Evolutionary conservation across 2,797 vertebrate genomes (phyloP), one percentile per base, ranked within the genome.

Genomic region (Delichon dasypus): DNA sequence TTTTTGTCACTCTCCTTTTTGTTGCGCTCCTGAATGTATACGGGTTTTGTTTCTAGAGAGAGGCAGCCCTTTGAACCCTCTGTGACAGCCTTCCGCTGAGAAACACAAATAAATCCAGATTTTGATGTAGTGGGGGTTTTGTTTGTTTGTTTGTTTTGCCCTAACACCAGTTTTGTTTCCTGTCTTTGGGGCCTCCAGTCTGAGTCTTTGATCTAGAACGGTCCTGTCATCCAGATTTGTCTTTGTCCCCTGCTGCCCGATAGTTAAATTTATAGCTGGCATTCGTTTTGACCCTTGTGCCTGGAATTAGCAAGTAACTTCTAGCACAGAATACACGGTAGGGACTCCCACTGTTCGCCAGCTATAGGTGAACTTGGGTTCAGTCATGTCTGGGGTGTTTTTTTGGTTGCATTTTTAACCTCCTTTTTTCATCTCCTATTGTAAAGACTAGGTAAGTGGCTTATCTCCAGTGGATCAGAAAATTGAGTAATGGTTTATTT

Each of bases 231-330:
- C 94, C 89, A 81, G 54, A 72, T 88, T 86, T 84, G 81, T 89
- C 93, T 96, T 95, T 95, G 85, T 88, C 92, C 73, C 62, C 60
- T 57, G 51, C 85, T 95, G 79, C 61, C 65, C 2, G 7, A 32
- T 64, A 67, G 87, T 68, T 81, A 60, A 60, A 84, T 77, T 94
- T 92, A 93, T 61, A 85, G 94, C 80, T 88, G 74, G 61, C 87
- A 80, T 88, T 96, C 77, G 17, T 84, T 96, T 85, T 88, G 89
- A 90, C 83, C 89, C 89, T 50, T 91, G 68, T 91, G 83, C 25
- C 70, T 85, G 82, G 84, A 90, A 93, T 74, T 54, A 85, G 67
- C 71, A 89, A 89, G 44, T 81, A 89, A 75, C 88, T 94, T 84
- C 53, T n/a, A 79, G 88, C 55, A 70, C 42, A 78, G 77, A 54